These are phyloP conservation scores for Polymixis flavicincta DNA, from an alignment of 2,888 invertebrate genomes.

Conservation along the genomic window DNA sequence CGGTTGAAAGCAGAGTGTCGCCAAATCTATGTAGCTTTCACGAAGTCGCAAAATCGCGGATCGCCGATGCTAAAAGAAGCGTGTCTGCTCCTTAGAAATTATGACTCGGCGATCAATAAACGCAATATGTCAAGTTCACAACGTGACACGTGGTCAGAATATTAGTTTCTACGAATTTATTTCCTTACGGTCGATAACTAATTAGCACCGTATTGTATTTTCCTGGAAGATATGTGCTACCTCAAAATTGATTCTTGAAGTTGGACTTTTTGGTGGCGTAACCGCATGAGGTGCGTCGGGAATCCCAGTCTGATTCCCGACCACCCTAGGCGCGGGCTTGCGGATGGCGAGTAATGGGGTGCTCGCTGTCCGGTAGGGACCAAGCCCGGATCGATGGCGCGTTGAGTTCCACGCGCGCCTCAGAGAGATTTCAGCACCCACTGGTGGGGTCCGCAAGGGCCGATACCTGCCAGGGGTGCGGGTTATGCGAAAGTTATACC, in stretches of 20 bases:
- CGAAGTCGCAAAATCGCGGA: not conserved
- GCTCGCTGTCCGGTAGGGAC: too few relatives aligned
- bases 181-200: not conserved
- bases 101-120: slow-evolving; percentile 32
- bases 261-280: too few relatives aligned
- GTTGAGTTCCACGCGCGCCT: too few relatives aligned
- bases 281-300: not conserved
- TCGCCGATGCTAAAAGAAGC: not conserved
- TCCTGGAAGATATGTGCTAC: slow-evolving; percentile 3
- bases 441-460: too few relatives aligned
- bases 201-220: slow-evolving; percentile 34
- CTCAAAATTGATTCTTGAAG: slow-evolving; percentile 4
- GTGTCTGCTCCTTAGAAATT: not conserved
- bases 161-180: slow-evolving; percentile 30
- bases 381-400: too few relatives aligned
- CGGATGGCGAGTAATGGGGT: too few relatives aligned
- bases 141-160: not conserved
- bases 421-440: too few relatives aligned
- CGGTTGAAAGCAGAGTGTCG: not conserved
- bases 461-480: too few relatives aligned
- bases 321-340: too few relatives aligned
- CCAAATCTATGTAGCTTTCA: not conserved
- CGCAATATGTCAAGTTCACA: slow-evolving; percentile 49
- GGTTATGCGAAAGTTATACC: too few relatives aligned
- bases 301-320: too few relatives aligned